Conservation (phyloP, 2,888 invertebrate genomes). For the Cantharis lateralis region DNA sequence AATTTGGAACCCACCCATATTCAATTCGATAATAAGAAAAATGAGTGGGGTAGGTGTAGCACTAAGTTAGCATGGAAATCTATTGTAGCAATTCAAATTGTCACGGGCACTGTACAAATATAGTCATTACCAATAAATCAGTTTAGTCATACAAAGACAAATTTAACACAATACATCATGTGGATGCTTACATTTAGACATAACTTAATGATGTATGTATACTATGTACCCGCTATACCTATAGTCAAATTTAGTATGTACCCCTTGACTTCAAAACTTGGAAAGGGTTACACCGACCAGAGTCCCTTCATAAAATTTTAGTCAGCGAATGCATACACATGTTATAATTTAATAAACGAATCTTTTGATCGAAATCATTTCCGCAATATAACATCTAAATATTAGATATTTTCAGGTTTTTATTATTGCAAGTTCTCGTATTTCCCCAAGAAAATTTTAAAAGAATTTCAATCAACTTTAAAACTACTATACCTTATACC, state of each 20-base stretch:
- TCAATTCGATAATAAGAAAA: not conserved
- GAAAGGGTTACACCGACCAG: not conserved
- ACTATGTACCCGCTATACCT: not conserved
- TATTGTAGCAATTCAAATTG: not conserved
- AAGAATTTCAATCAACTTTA: not conserved
- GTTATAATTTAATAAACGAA: not conserved
- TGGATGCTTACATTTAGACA: not conserved
- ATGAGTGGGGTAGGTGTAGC: not conserved
- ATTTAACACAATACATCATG: not conserved
- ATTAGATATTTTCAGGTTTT: too few relatives aligned
- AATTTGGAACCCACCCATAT: not conserved
- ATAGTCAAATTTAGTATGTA: constrained; percentile 1
- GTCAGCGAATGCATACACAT: not conserved
- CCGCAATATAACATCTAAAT: not conserved
- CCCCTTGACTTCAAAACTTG: not conserved
- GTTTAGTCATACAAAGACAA: not conserved
- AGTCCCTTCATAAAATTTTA: not conserved
- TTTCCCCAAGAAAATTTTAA: not conserved
- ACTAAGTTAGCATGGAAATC: not conserved
- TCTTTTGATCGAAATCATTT: not conserved
- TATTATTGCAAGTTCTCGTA: too few relatives aligned
- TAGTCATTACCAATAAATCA: not conserved
- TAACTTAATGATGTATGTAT: not conserved
- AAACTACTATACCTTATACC: too few relatives aligned
- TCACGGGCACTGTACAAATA: not conserved